These are phyloP conservation scores for Oncopodura yosiiana DNA, from an alignment of 1,140 invertebrate genomes.

Conservation along the genomic window DNA sequence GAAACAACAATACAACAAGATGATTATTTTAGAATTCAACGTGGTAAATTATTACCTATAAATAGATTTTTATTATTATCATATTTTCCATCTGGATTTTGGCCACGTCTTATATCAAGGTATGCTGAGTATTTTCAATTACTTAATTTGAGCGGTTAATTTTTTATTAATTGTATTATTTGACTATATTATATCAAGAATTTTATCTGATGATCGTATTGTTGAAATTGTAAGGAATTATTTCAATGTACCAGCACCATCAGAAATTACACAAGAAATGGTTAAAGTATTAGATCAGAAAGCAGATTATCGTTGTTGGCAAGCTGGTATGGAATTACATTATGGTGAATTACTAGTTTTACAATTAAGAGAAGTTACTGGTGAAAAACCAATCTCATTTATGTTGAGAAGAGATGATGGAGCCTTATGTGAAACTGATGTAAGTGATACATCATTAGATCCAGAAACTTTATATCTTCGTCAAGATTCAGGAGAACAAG, in stretches of 20 bases:
- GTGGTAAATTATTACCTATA: conserved; percentile 32
- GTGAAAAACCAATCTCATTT: conserved; percentile 32
- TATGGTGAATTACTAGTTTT: conserved; percentile 72
- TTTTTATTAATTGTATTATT: too few species aligned
- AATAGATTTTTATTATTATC: conserved; percentile 71
- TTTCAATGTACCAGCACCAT: conserved; percentile 43
- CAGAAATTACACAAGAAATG: conserved; percentile 32
- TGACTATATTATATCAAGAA: background rate
- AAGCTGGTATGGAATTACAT: conserved; percentile 79
- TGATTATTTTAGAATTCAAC: conserved; percentile 7
- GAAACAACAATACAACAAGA: background rate
- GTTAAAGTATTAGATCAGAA: conserved; percentile 53
- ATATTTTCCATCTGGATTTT: conserved; percentile 96
- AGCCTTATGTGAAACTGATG: conserved; percentile 37
- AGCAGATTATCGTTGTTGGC: conserved; percentile 91
- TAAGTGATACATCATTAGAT: conserved; percentile 33
- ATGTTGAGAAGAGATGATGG: conserved; percentile 34
- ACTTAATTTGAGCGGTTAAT: too few species aligned
- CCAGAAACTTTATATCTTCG: conserved; percentile 2
- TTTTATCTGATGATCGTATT: conserved; percentile 74
- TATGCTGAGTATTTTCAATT: conserved; percentile 44
- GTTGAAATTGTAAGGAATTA: conserved; percentile 66
- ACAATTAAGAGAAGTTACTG: conserved; percentile 63
- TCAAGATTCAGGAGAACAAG: conserved; percentile 49
- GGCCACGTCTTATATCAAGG: conserved; percentile 85